These are phyloP conservation scores for Cossypha niveicapilla DNA, from an alignment of 2,797 vertebrate genomes.

Conservation along the genomic window DNA sequence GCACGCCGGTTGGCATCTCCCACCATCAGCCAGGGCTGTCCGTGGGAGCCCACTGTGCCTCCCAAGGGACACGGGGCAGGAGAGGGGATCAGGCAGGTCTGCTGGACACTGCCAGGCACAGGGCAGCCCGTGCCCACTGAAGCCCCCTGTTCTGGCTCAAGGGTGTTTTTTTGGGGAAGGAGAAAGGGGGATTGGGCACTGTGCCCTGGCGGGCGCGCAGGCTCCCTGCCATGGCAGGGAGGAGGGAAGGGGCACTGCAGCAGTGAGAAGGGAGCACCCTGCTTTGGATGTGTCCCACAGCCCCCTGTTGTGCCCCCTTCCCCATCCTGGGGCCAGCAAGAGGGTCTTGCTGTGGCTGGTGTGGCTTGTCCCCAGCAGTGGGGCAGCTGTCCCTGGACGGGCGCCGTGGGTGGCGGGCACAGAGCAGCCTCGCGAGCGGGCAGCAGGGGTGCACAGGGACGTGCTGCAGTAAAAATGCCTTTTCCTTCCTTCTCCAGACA, in stretches of 20 bases:
- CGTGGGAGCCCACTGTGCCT: rapidly evolving
- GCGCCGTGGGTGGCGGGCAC: rapidly evolving
- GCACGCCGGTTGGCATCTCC: background rate
- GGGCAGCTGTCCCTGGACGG: background rate
- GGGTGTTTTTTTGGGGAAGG: background rate
- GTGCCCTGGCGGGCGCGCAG: rapidly evolving
- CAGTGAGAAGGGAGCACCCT: rapidly evolving
- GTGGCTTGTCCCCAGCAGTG: background rate
- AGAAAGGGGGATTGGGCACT: background rate
- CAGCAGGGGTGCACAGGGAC: background rate
- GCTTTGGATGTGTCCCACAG: background rate
- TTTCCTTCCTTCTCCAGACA: slow-evolving; percentile 69
- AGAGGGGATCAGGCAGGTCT: background rate
- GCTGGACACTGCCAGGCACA: background rate
- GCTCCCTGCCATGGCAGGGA: rapidly evolving
- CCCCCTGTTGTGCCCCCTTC: rapidly evolving
- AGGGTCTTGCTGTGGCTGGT: rapidly evolving
- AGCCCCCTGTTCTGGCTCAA: background rate
- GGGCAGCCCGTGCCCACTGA: rapidly evolving
- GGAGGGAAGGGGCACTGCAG: background rate
- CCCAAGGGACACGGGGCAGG: background rate
- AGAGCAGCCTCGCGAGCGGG: background rate
- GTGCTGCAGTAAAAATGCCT: background rate
- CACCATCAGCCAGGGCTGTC: background rate
- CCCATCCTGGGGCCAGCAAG: background rate